A percentile compares a stretch with the other conserved stretches of the same genome.
phyloP scores from a whole-genome alignment of 2,888 invertebrate genomes.

The Caenorhabditis sp. region DNA sequence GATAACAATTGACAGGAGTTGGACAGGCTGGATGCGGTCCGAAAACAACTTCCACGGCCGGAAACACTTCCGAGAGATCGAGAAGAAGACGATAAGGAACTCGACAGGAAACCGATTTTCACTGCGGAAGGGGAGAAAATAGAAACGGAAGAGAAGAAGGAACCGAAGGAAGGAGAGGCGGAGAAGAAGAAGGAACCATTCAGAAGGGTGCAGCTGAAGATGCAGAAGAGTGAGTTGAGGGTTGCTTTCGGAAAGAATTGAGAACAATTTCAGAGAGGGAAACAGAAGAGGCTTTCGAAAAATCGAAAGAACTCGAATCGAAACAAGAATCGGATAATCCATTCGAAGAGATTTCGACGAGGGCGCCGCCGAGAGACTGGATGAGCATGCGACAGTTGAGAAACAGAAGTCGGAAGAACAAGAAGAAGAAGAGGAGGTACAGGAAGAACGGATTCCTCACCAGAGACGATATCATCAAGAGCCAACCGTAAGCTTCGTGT shows the following conservation, averaged over 20 bases:
- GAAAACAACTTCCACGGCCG: constrained; percentile 66
- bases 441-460: constrained; percentile 58
- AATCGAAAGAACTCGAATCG: not conserved
- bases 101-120: constrained; percentile 59
- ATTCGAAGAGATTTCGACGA: constrained; percentile 72
- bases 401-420: constrained; percentile 47
- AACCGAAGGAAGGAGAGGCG: not conserved
- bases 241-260: not conserved
- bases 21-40: constrained; percentile 64
- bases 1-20: constrained; percentile 59
- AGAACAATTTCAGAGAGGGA: not conserved
- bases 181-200: constrained; percentile 45
- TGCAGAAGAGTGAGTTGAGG: constrained; percentile 30
- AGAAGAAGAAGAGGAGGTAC: constrained; percentile 48
- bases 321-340: constrained; percentile 65
- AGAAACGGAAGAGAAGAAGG: constrained; percentile 7
- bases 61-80: constrained; percentile 54
- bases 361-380: constrained; percentile 65
- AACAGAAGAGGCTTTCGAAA: not conserved
- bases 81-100: constrained; percentile 63
- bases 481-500: constrained; percentile 45
- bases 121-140: constrained; percentile 38
- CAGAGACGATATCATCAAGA: constrained; percentile 61
- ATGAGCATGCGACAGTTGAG: constrained; percentile 53
- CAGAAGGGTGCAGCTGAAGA: constrained; percentile 49